These are phyloP conservation scores for Phaedon cochleariae DNA, from an alignment of 2,888 invertebrate genomes.

Conservation along the genomic window DNA sequence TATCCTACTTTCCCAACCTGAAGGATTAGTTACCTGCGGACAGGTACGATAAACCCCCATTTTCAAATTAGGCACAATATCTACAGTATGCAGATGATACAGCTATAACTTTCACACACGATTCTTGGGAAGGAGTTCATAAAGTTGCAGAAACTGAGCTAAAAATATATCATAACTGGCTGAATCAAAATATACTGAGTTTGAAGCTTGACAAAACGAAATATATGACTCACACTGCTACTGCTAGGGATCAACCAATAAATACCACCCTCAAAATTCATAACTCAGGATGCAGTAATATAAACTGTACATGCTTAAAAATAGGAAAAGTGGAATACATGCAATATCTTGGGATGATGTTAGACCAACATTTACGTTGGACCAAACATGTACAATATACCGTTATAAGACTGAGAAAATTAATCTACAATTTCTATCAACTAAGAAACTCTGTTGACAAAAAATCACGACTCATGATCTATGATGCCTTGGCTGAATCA, in stretches of 20 bases:
- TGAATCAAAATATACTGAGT: background rate
- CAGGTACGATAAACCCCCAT: no score
- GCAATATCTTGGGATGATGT: background rate
- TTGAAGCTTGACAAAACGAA: background rate
- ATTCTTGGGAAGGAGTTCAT: background rate
- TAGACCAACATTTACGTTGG: background rate
- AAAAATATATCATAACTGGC: background rate
- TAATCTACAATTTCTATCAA: background rate
- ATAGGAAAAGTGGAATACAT: background rate
- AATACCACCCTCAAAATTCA: background rate
- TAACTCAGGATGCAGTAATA: background rate
- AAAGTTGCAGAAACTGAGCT: background rate
- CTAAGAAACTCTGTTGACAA: no score
- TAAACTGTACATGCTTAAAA: background rate
- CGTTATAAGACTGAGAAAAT: background rate
- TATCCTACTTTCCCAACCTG: no score
- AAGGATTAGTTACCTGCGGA: no score
- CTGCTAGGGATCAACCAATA: background rate
- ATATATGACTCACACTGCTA: background rate
- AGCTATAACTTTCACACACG: background rate
- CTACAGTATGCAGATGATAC: constrained; percentile 2
- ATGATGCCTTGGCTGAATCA: background rate
- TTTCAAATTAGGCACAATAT: no score
- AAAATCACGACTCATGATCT: background rate
- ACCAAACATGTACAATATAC: background rate